Conservation (phyloP, 2,113 vertebrate species). For the Scartelaos histophorus region DNA sequence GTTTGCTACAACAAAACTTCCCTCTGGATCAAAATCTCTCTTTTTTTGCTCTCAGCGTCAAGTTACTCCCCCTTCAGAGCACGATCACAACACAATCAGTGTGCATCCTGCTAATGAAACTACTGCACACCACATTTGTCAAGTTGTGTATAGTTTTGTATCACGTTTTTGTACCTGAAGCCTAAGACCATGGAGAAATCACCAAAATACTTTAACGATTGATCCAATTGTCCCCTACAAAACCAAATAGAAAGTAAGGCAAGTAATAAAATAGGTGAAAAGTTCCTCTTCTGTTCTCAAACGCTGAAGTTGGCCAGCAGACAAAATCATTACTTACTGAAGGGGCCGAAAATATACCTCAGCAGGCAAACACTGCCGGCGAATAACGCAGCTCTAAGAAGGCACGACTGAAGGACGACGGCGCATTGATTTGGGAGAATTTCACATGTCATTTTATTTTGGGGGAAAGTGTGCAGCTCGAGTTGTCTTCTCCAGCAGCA, state of each 20-base stretch:
- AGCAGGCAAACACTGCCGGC: not conserved
- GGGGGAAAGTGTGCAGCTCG: not conserved
- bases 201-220: too few species aligned
- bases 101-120: too few species aligned
- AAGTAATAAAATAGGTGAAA: not conserved
- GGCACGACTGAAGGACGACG: not conserved
- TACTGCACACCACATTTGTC: too few species aligned
- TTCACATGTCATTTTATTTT: conserved; percentile 1
- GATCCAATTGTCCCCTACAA: too few species aligned
- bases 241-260: conserved; percentile 12
- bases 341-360: conserved; percentile 1
- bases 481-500: not conserved
- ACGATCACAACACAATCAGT: too few species aligned
- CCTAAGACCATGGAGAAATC: too few species aligned
- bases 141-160: too few species aligned
- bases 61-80: too few species aligned
- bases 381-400: not conserved
- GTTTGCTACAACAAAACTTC: too few species aligned
- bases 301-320: not conserved
- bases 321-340: conserved; percentile 14
- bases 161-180: too few species aligned
- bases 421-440: not conserved
- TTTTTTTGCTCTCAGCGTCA: too few species aligned
- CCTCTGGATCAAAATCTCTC: too few species aligned
- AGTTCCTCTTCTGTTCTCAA: conserved; percentile 10